Percentiles rank a stretch among this genome's conserved stretches.
Conservation (phyloP, 2,113 vertebrate species). For the Melanotaenia duboulayi region DNA sequence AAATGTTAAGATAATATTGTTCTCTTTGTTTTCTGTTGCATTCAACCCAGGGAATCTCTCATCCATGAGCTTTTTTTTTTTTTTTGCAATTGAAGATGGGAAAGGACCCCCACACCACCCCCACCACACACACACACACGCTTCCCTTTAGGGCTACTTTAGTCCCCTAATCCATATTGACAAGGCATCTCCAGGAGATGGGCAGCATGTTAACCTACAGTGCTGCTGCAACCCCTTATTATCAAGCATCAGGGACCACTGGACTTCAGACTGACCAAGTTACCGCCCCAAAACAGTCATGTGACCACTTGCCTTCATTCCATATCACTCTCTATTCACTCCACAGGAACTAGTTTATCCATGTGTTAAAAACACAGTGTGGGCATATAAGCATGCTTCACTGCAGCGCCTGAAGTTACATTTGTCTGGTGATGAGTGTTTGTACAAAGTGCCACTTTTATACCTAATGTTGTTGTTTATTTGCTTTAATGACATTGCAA, state of each 20-base stretch:
- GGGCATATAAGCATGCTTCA: slow-evolving; percentile 33
- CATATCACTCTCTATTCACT: slow-evolving; percentile 5
- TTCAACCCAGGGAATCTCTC: slow-evolving; percentile 46
- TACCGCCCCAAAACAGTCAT: slow-evolving; percentile 29
- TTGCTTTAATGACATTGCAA: neutral
- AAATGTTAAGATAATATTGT: slow-evolving; percentile 80
- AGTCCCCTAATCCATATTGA: slow-evolving; percentile 87
- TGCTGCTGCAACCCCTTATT: slow-evolving; percentile 44
- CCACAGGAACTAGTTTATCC: slow-evolving; percentile 45
- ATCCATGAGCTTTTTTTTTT: slow-evolving; percentile 86
- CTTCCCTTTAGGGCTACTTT: slow-evolving; percentile 71
- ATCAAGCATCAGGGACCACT: slow-evolving; percentile 18
- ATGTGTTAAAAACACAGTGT: slow-evolving; percentile 64
- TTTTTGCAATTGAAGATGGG: slow-evolving; percentile 87
- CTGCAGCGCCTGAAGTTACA: slow-evolving; percentile 42
- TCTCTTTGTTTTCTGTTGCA: slow-evolving; percentile 67
- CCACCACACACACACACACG: no score
- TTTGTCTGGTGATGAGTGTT: slow-evolving; percentile 20
- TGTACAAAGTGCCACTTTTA: slow-evolving; percentile 6
- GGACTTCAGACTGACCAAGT: slow-evolving; percentile 4
- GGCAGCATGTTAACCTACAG: slow-evolving; percentile 66
- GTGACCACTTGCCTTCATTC: slow-evolving; percentile 32
- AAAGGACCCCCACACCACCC: slow-evolving; percentile 56
- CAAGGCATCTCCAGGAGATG: slow-evolving; percentile 59
- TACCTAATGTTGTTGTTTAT: slow-evolving; percentile 1